Conservation (phyloP, 2,113 vertebrate genomes). For the Arothron firmamentum region DNA sequence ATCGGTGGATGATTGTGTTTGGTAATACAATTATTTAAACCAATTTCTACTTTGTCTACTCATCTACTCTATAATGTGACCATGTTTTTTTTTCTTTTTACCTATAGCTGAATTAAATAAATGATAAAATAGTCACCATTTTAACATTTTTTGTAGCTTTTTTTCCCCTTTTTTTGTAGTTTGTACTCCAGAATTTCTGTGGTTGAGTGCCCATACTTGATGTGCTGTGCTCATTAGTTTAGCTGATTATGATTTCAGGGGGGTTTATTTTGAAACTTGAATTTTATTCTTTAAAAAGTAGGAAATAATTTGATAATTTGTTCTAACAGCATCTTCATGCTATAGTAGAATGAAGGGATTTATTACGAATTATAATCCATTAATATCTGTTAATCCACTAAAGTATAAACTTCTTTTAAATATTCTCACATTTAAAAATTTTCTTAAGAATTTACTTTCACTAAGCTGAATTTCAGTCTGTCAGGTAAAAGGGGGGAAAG, state of each 20-base stretch:
- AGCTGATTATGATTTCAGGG: no score
- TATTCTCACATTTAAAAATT: no score
- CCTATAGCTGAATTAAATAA: conserved; percentile 35
- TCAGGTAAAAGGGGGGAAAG: no score
- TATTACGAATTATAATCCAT: neutral
- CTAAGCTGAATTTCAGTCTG: no score
- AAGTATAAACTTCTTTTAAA: no score
- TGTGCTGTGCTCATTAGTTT: neutral
- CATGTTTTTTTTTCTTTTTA: conserved; percentile 30
- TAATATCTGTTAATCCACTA: no score
- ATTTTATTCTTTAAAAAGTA: no score
- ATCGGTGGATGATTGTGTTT: conserved; percentile 8
- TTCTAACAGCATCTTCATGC: no score
- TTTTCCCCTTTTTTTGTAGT: neutral
- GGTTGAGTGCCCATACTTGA: neutral
- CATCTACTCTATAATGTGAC: conserved; percentile 22
- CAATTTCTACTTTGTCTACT: conserved; percentile 25
- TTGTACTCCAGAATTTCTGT: neutral
- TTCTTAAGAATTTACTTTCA: no score
- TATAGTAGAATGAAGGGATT: neutral
- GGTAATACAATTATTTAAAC: neutral
- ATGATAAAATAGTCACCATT: neutral
- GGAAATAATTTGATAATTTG: no score
- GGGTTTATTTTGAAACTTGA: no score
- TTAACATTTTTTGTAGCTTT: neutral